phyloP scores from a whole-genome alignment of 2,888 invertebrate genomes.

The Polymixis flavicincta region DNA sequence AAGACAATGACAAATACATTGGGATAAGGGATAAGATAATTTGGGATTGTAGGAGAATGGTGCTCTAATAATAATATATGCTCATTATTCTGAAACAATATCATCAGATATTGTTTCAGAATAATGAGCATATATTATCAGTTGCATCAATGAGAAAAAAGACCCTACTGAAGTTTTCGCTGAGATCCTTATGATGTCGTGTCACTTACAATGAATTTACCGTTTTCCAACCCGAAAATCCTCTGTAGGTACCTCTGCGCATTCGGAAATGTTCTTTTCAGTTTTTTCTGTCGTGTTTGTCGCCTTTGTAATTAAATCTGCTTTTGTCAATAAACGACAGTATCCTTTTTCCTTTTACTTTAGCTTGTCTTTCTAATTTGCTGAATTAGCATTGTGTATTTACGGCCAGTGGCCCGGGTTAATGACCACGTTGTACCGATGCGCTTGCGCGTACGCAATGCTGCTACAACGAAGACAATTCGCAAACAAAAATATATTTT shows the following conservation, averaged over 20 bases:
- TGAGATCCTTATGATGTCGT: background rate
- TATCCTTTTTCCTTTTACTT: slow-evolving; percentile 40
- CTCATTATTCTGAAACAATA: too few species aligned
- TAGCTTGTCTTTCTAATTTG: slow-evolving; percentile 67
- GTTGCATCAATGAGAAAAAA: background rate
- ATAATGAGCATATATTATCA: background rate
- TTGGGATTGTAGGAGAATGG: too few species aligned
- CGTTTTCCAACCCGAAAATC: background rate
- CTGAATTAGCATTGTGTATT: slow-evolving; percentile 67
- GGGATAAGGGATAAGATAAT: too few species aligned
- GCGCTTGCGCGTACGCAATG: slow-evolving; percentile 60
- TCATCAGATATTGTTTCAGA: background rate
- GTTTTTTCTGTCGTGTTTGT: background rate
- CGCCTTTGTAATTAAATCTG: slow-evolving; percentile 27
- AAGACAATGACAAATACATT: too few species aligned
- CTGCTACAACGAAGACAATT: slow-evolving; percentile 23
- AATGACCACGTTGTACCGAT: slow-evolving; percentile 67
- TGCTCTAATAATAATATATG: too few species aligned
- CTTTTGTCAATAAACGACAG: slow-evolving; percentile 40
- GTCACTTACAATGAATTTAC: background rate
- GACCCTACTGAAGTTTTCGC: background rate
- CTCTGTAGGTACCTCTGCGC: background rate
- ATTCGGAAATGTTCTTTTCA: background rate
- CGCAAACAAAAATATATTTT: slow-evolving; percentile 38
- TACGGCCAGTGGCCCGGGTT: slow-evolving; percentile 67